Evolutionary conservation across 2,113 vertebrate species (phyloP).

Genomic region (Cinclus cinclus): DNA sequence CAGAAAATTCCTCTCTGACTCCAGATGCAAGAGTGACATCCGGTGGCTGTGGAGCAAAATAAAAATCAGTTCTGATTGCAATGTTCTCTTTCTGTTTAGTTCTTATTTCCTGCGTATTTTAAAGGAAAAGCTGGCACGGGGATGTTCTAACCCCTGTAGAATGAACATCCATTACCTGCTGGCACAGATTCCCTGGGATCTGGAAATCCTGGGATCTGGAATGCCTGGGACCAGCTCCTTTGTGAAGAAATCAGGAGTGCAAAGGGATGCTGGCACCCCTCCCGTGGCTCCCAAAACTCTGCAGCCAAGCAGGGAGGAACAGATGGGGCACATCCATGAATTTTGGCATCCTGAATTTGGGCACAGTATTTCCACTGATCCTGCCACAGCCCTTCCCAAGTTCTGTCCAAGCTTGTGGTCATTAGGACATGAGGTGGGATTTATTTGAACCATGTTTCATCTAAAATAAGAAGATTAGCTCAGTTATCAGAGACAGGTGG

Average conservation of each 20-base stretch:
- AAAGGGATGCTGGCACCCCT: background rate
- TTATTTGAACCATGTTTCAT: background rate
- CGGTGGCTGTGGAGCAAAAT: background rate
- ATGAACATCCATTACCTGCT: background rate
- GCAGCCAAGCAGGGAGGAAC: background rate
- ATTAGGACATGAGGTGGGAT: background rate
- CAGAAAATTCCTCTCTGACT: background rate
- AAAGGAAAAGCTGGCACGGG: background rate
- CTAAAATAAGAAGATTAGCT: background rate
- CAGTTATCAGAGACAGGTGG: background rate
- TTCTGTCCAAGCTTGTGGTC: background rate
- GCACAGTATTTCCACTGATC: background rate
- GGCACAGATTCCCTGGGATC: background rate
- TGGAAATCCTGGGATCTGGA: background rate
- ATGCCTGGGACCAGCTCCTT: background rate
- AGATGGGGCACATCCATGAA: background rate
- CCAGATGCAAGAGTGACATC: slow-evolving; percentile 36
- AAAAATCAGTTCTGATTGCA: background rate
- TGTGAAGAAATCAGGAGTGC: background rate
- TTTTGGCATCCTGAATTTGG: background rate
- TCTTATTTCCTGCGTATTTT: background rate
- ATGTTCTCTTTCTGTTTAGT: background rate
- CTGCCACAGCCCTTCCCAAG: background rate
- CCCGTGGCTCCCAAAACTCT: background rate
- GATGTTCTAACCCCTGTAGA: fast-evolving